Conservation (phyloP, 2,113 vertebrate species). For the Antechinus stuartii region DNA sequence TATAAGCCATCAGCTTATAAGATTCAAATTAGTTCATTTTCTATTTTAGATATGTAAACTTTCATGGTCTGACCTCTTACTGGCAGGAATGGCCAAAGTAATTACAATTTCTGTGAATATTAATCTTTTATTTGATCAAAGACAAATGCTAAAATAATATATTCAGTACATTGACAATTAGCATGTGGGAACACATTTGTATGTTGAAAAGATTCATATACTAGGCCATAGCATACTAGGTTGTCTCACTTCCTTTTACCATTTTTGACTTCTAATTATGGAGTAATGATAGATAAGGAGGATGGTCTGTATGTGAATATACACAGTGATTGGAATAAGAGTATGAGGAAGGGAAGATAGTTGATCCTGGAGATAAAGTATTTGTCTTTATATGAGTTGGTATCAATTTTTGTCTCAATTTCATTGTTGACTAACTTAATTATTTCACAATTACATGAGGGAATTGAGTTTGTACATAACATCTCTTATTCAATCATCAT, state of each 20-base stretch:
- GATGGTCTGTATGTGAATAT: background rate
- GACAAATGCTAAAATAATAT: background rate
- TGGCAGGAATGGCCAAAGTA: background rate
- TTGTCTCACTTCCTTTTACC: background rate
- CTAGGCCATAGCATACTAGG: background rate
- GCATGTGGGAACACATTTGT: background rate
- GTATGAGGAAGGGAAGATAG: background rate
- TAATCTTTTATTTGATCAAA: background rate
- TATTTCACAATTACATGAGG: background rate
- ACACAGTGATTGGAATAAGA: background rate
- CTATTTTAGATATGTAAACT: background rate
- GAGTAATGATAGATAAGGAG: background rate
- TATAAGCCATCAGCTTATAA: background rate
- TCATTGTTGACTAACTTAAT: background rate
- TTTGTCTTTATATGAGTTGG: background rate
- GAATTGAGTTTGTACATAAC: background rate
- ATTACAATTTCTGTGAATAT: background rate
- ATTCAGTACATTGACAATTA: background rate
- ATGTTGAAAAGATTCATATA: background rate
- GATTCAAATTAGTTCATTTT: background rate
- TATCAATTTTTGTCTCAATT: background rate
- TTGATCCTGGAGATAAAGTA: background rate
- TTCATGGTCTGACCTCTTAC: background rate
- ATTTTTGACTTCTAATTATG: background rate
- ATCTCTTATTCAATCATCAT: background rate